Percentiles rank a stretch among this genome's conserved stretches.
Evolutionary conservation across 2,113 vertebrate genomes (phyloP).

Genomic region (Aegithalos caudatus): DNA sequence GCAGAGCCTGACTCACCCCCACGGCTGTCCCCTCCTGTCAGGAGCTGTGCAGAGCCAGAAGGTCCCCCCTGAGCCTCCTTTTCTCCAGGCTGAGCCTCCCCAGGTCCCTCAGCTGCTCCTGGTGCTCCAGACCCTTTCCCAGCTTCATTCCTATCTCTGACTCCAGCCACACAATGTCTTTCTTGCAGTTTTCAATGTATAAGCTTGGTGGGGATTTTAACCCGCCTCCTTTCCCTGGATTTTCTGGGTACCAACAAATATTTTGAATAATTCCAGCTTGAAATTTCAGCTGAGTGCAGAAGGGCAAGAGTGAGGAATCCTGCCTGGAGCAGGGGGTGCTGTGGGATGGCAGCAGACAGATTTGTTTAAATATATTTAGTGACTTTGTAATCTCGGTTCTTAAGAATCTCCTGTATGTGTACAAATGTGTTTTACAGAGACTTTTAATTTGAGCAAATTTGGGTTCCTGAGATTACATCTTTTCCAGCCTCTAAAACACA

Average conservation of each 20-base stretch:
- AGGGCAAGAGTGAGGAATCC: not conserved
- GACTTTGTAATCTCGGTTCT: not conserved
- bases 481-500: not conserved
- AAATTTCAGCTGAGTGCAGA: not conserved
- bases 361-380: not conserved
- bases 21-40: rapidly evolving
- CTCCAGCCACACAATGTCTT: not conserved
- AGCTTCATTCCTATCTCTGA: not conserved
- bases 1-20: rapidly evolving
- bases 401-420: not conserved
- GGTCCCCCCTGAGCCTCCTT: not conserved
- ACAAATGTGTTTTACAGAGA: not conserved
- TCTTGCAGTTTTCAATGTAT: not conserved
- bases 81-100: not conserved
- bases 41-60: not conserved
- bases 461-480: slow-evolving; percentile 13
- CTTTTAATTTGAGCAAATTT: slow-evolving; percentile 25
- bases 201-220: not conserved
- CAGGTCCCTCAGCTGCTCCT: not conserved
- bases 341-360: not conserved
- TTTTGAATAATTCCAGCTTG: not conserved
- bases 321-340: not conserved
- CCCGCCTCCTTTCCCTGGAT: not conserved
- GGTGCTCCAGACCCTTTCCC: not conserved
- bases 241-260: not conserved